Evolutionary conservation across 2,888 invertebrate genomes (phyloP).

Genomic region (Exephanes ischioxanthus): DNA sequence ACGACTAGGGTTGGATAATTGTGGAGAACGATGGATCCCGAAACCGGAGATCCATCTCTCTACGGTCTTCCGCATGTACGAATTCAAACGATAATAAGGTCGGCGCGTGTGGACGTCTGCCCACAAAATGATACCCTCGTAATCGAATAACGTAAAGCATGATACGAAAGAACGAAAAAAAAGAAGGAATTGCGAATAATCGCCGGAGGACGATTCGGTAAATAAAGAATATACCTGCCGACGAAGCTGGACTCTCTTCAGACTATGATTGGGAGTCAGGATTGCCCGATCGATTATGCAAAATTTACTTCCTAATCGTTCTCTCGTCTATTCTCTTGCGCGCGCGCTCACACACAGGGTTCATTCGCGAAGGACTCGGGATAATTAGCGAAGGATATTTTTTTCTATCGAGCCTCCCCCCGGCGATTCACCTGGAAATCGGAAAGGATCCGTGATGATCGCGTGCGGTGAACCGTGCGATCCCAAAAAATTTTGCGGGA

Average conservation of each 20-base stretch:
- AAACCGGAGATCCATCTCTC: neutral
- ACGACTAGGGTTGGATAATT: conserved; percentile 18
- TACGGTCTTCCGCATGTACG: neutral
- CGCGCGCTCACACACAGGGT: conserved; percentile 19
- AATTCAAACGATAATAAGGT: conserved; percentile 35
- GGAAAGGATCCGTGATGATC: conserved; percentile 53
- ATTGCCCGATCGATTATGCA: conserved; percentile 71
- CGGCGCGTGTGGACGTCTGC: conserved; percentile 45
- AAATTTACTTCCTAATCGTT: conserved; percentile 63
- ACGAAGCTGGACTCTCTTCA: conserved; percentile 51
- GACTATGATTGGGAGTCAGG: conserved; percentile 52
- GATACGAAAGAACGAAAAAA: neutral
- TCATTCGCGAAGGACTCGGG: conserved; percentile 50
- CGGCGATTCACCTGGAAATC: conserved; percentile 58
- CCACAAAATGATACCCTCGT: conserved; percentile 26
- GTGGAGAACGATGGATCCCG: conserved; percentile 2
- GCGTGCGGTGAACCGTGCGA: conserved; percentile 48
- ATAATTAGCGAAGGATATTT: conserved; percentile 20
- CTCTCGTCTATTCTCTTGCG: conserved; percentile 32
- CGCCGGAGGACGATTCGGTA: conserved; percentile 58
- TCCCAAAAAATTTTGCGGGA: neutral
- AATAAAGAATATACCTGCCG: conserved; percentile 56
- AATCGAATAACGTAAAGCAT: conserved; percentile 18
- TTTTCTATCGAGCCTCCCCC: conserved; percentile 37
- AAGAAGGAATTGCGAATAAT: conserved; percentile 58